phyloP scores from a whole-genome alignment of 2,797 vertebrate genomes.

The Serranus cabrilla region DNA sequence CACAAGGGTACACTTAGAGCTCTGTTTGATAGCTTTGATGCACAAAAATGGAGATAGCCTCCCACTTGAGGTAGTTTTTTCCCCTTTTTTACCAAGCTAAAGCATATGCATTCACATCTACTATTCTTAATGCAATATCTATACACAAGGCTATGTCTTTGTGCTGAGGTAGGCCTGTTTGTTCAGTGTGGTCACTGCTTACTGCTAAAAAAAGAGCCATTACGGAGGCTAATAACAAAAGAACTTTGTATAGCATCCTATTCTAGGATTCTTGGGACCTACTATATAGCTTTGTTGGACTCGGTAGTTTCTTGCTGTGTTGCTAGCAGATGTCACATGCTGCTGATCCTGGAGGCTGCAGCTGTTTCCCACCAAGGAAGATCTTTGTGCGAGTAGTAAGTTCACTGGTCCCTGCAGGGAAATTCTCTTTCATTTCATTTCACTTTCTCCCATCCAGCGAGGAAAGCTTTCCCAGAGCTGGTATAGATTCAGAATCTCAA shows the following conservation, averaged over 20 bases:
- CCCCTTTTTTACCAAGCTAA: conserved; percentile 19
- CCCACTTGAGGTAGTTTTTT: conserved; percentile 49
- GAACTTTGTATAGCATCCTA: conserved; percentile 5
- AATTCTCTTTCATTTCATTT: conserved; percentile 21
- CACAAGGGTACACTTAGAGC: conserved; percentile 48
- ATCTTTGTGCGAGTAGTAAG: conserved; percentile 14
- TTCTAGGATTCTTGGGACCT: not conserved
- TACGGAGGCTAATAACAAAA: conserved; percentile 28
- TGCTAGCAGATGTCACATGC: conserved; percentile 37
- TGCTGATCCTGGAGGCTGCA: conserved; percentile 29
- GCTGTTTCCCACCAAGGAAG: conserved; percentile 25
- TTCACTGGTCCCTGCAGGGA: conserved; percentile 23
- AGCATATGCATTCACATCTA: conserved; percentile 54
- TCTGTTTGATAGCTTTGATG: conserved; percentile 44
- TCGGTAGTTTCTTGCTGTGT: conserved; percentile 10
- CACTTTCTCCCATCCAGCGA: conserved; percentile 2
- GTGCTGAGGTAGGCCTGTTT: conserved; percentile 21
- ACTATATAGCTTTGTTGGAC: not conserved
- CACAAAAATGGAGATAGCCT: conserved; percentile 43
- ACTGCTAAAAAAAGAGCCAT: not conserved
- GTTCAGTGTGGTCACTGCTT: conserved; percentile 17
- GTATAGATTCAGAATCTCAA: conserved; percentile 21
- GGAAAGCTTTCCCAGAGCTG: conserved; percentile 18
- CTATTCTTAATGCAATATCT: conserved; percentile 48
- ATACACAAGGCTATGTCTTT: conserved; percentile 17